Base-by-base conservation (phyloP, 2,113 vertebrate genomes). In the Mixornis gularis region DNA sequence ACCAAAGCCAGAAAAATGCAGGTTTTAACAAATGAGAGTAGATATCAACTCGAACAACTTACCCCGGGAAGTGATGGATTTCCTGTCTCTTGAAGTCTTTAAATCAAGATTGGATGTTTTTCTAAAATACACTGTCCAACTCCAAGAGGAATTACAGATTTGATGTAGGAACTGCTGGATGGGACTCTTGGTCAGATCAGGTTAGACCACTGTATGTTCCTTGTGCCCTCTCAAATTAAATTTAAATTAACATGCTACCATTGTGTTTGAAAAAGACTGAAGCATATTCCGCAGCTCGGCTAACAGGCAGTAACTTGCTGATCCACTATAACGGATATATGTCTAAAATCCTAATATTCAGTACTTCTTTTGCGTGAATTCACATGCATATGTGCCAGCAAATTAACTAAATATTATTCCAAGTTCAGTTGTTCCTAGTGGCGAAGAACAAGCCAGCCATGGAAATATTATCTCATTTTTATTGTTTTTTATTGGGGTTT, bases 21-120 rank as follows among this genome's bases (percentile, higher is more conserved):
- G 29, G 25, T 79, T 87, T 87, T 92, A 92, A 91, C 53, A 92
- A 91, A 95, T 58, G 38, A 77, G 32, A 65, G 34, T 27, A 92
- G 59, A 81, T 69, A 94, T 79, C 74, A 89, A 62, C 66, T 85
- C 78, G 81, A 82, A 91, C 36, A 78, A 87, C 63, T 87, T 58
- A 73, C 24, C 76, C 55, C 7, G 17, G 41, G 17, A 91, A 87
- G 55, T 77, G 94, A 92, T 90, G 74, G 85, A 96, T 94, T 94
- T 89, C 87, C 74, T 66, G 63, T 92, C 71, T 63, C 51, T 32
- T 40, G 27, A 79, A 77, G 87, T 85, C 90, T 91, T 92, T 85
- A 92, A 72, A 94, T 85, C 58, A 89, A 77, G 87, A 89, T n/a
- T 65, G 59, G 79, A 77, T 85, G 51, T 82, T 95, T 77, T 74